Base-by-base conservation (phyloP, 2,888 invertebrate species). In the Ochropacha duplaris region DNA sequence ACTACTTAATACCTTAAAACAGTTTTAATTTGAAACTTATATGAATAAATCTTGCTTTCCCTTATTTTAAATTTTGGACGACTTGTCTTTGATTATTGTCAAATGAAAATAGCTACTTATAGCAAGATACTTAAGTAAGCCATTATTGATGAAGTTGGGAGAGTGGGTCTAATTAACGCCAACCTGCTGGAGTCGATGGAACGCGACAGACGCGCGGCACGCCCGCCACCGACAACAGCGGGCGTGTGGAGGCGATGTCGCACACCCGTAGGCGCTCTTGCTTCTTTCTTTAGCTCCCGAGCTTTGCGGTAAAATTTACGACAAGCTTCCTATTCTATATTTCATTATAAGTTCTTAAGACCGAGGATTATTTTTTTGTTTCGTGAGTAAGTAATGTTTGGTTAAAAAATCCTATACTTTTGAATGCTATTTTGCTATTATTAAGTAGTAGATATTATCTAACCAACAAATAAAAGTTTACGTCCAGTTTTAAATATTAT, bases 301-400 rank as follows among this genome's bases (percentile, higher is more conserved):
- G 74, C 67, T 66, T 69, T 73, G 71, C 71, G 74, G 70, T 66
- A 69, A 72, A 78, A 76, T 79, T 79, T 78, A 76, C 69, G 74
- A 74, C 73, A 72, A 67, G 71, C 68, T 71, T 70, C 70, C 72
- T 76, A 72, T 78, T 80, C 74, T 76, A 75, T 76, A 79, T 80
- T 84, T 82, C 72, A 82, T 81, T 82, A 80, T 76, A 83, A 84
- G 71, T 84, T 83, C 62, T 44, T 69, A 69, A 78, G 75, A 60
- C 77, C 55, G n/a, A 63, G 69, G 76, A 78, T 81, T 78, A 79
- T 70, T 69, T 76, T 75, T 66, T 71, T 65, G 63, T 72, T 66
- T 68, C 68, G 49, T 50, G 52, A 55, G 64, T 73, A 72, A 8
- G 26, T 8, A 26, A 8, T n/a, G n/a, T n/a, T n/a, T n/a, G n/a